Evolutionary conservation across 2,888 invertebrate genomes (phyloP).

Genomic region (Drosophila pseudotakahashii): DNA sequence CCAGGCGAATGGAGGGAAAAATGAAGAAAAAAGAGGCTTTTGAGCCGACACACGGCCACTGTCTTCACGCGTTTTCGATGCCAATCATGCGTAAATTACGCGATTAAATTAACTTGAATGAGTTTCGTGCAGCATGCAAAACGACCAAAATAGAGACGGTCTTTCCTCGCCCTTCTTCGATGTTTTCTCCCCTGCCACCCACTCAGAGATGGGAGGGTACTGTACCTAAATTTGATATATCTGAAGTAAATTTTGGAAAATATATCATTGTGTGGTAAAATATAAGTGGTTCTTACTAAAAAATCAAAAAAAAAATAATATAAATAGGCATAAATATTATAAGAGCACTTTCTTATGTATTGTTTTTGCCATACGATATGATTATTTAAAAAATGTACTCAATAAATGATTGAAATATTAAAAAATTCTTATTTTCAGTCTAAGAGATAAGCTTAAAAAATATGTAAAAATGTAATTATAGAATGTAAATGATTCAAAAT

Average conservation of each 20-base stretch:
- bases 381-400: too few relatives aligned
- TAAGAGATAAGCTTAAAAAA: too few relatives aligned
- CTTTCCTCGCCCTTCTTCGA: background rate
- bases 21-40: conserved; percentile 33
- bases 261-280: background rate
- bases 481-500: too few relatives aligned
- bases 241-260: too few relatives aligned
- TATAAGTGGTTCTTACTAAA: too few relatives aligned
- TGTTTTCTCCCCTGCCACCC: background rate
- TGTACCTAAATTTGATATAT: background rate
- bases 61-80: conserved; percentile 65
- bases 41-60: conserved; percentile 40
- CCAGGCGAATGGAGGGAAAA: background rate
- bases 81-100: conserved; percentile 80
- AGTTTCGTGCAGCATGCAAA: conserved; percentile 62
- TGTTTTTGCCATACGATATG: too few relatives aligned
- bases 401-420: too few relatives aligned
- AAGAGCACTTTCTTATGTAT: too few relatives aligned
- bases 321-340: too few relatives aligned
- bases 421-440: too few relatives aligned
- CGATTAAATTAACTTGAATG: conserved; percentile 75
- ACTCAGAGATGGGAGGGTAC: background rate
- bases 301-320: too few relatives aligned
- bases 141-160: conserved; percentile 24
- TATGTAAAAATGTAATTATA: too few relatives aligned